Base-by-base conservation (phyloP, 2,797 vertebrate genomes). In the Triplophysa yarkandensis region DNA sequence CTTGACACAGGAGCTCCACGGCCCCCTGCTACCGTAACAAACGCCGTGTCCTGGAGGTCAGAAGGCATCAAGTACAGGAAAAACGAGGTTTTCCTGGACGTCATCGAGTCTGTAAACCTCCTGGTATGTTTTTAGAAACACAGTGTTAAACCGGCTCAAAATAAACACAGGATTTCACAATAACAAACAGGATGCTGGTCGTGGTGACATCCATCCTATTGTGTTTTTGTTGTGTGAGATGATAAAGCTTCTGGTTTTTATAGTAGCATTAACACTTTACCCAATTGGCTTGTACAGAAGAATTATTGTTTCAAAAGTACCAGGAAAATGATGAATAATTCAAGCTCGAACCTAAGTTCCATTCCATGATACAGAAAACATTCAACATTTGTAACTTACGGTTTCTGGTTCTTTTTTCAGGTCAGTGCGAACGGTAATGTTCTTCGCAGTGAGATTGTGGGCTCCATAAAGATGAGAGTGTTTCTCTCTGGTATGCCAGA, bases 401-500 rank as follows among this genome's bases (percentile, higher is more conserved):
- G 10, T 11, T 21, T 6, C 74, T 52, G 6, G 1, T n/a, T 52
- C 19, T 10, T 52, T 21, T 74, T 41, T 1, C 85, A 99, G 98
- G 98, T 99, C 61, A 99, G 97, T 68, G 98, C 98, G 84, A 99
- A 98, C 0, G 96, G 97, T 0, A 98, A 98, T 0, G 98, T 98
- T 1, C 83, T 99, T 0, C 92, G 98, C 44, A 99, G 98, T 0
- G 98, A 99, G 88, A 99, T 99, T 0, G 98, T 99, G 0, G 98
- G 98, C 16, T 98, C 96, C 85, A 98, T 99, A 68, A 98, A 98
- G 86, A 99, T 99, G 98, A 90, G 98, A 0, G 98, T 99, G 0
- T 99, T 99, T 86, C 93, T 99, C 19, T 99, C 97, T 0, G 98
- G 98, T 36, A 99, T 99, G 98, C 98, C 98, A 0, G 98, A 99